A percentile compares a stretch with the other conserved stretches of the same genome.
Evolutionary conservation across 2,797 vertebrate species (phyloP).

Genomic region (Myotis pilosus): DNA sequence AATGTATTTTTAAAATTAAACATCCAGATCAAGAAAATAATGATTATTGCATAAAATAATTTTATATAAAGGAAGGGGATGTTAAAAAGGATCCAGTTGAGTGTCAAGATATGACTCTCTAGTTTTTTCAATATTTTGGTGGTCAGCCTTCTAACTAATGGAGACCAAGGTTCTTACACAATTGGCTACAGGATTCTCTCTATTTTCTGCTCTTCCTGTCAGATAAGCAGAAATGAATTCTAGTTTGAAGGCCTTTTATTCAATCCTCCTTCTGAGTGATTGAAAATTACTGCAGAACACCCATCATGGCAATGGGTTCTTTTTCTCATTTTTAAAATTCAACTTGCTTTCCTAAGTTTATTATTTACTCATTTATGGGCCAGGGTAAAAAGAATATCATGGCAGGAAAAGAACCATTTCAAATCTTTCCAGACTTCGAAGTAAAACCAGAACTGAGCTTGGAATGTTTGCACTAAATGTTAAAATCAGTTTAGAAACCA

Average conservation of each 20-base stretch:
- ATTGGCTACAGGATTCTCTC: background rate
- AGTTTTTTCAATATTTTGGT: background rate
- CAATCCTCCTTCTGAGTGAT: conserved; percentile 12
- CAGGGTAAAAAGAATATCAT: background rate
- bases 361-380: background rate
- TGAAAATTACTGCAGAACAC: background rate
- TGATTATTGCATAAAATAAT: conserved; percentile 24
- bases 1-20: conserved; percentile 30
- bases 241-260: conserved; percentile 53
- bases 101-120: background rate
- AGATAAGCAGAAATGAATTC: conserved; percentile 46
- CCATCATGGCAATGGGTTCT: background rate
- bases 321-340: too few species aligned
- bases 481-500: conserved; percentile 19
- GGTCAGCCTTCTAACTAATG: background rate
- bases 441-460: background rate
- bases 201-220: conserved; percentile 23
- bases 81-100: background rate
- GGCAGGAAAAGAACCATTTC: background rate
- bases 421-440: conserved; percentile 1
- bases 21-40: conserved; percentile 10
- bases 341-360: background rate
- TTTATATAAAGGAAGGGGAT: background rate
- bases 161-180: background rate
- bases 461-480: background rate